phyloP scores from a whole-genome alignment of 2,888 invertebrate genomes.

The Thumatha senex region DNA sequence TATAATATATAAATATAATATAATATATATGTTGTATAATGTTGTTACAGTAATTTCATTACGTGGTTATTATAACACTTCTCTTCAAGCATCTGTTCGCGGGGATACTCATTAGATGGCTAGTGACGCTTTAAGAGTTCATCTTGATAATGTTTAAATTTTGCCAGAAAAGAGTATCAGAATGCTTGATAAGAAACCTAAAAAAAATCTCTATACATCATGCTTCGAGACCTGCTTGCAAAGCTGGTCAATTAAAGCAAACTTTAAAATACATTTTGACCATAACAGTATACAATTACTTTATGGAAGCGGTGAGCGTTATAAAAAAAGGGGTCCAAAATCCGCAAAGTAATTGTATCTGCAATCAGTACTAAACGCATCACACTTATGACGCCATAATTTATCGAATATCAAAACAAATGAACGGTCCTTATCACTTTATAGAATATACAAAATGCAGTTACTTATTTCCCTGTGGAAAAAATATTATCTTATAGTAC shows the following conservation, averaged over 20 bases:
- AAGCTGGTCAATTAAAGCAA: constrained; percentile 78
- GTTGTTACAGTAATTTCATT: constrained; percentile 83
- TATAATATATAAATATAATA: constrained; percentile 75
- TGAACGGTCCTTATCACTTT: constrained; percentile 83
- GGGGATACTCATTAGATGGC: constrained; percentile 43
- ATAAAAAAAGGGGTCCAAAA: constrained; percentile 74
- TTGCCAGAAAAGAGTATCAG: constrained; percentile 53
- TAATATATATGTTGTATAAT: constrained; percentile 73
- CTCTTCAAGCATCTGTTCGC: constrained; percentile 73
- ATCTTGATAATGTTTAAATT: constrained; percentile 28
- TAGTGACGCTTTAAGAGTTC: constrained; percentile 28
- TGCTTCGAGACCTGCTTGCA: constrained; percentile 76
- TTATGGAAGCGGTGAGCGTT: constrained; percentile 79
- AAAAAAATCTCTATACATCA: constrained; percentile 81
- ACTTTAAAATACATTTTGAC: constrained; percentile 72
- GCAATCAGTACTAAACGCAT: constrained; percentile 72
- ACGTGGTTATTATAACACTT: constrained; percentile 79
- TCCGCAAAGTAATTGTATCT: constrained; percentile 80
- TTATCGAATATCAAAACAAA: constrained; percentile 83
- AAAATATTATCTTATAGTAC: constrained; percentile 84
- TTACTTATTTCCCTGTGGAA: constrained; percentile 85
- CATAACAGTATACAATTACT: constrained; percentile 75
- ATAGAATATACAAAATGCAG: constrained; percentile 85
- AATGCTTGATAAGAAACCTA: constrained; percentile 79
- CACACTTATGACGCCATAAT: constrained; percentile 78